Base-by-base conservation (phyloP, 1,140 invertebrate genomes). In the Calosoma granatense region DNA sequence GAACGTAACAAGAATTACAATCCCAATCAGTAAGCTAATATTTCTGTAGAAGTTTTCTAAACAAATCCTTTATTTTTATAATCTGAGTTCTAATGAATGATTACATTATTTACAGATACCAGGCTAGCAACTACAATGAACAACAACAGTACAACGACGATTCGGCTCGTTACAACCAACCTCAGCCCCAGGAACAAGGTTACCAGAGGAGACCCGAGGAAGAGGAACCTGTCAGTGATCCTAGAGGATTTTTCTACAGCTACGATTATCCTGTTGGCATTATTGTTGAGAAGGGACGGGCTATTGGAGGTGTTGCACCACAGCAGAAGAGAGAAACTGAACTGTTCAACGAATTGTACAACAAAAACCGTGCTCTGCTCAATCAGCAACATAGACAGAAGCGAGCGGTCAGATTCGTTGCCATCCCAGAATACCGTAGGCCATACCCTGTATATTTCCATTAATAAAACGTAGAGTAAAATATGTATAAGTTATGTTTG, bases 191-290 rank as follows among this genome's bases (percentile, higher is more conserved):
- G n/a, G 41, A 47, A 47, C 41, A 47, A 47, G 9, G 9, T 4
- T 52, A 22, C 62, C 62, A 36, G 57, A 64, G 52, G 61, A 63
- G 43, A 9, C 52, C 52, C 12, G 52, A 53, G 17, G n/a, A 15
- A 30, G 15, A 19, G 1, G 72, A 76, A 63, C 54, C 59, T n/a
- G 66, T 64, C 59, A 81, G 81, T n/a, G 80, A 80, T 22, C 81
- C 82, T 30, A 78, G 77, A 66, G 82, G 81, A 54, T 84, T 84
- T 73, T 83, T 81, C 74, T 84, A 84, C 65, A 78, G 74, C 57
- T 81, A 79, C 70, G 77, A 79, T 59, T 84, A 84, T 67, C 81
- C 81, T 23, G 81, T 81, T 9, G 80, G 76, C 51, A 75, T 78
- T 54, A 76, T 79, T 36, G 72, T 74, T 3, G 67, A 72, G 20